Base-by-base conservation (phyloP, 1,140 invertebrate species). In the Argopecten irradians region DNA sequence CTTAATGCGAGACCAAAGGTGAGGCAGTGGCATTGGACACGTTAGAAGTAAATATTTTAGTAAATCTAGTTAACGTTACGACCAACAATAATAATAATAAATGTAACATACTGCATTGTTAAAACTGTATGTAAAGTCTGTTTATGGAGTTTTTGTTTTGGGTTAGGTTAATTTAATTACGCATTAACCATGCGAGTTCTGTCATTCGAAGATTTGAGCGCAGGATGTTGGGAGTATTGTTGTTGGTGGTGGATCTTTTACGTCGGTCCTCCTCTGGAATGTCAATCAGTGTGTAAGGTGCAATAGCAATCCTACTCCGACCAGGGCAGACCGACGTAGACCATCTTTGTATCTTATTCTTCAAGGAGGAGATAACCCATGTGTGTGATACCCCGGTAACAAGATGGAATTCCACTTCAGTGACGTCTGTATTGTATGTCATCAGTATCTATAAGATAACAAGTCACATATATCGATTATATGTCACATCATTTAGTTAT, bases 311-410 rank as follows among this genome's bases (percentile, higher is more conserved):
- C 16, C 55, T 71, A n/a, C 55, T 71, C 22, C 22, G 55, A 71
- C 22, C n/a, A 16, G 55, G 55, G 28, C 55, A 71, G 22, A 71
- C 55, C 5, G 55, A 71, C 7, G 55, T 71, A 28, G 55, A 71
- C 55, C 55, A 71, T 71, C 55, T 71, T n/a, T 28, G 55, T 28
- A 71, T 71, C 55, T 71, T 71, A 71, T 71, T 71, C n/a, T 71
- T 71, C 55, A 71, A 71, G 28, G 55, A 71, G 22, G 55, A 71
- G n/a, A 71, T 71, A 71, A 71, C n/a, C 55, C 55, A 71, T 28
- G 8, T 71, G 16, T 28, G 55, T 8, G 55, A 71, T 71, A 71
- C 28, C 11, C 55, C 55, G 28, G 22, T 16, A 1, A n/a, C 13
- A 3, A 71, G n/a, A 11, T 71, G 22, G n/a, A 71, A 71, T 28